phyloP scores from a whole-genome alignment of 2,797 vertebrate species.

The Melanogrammus aeglefinus region DNA sequence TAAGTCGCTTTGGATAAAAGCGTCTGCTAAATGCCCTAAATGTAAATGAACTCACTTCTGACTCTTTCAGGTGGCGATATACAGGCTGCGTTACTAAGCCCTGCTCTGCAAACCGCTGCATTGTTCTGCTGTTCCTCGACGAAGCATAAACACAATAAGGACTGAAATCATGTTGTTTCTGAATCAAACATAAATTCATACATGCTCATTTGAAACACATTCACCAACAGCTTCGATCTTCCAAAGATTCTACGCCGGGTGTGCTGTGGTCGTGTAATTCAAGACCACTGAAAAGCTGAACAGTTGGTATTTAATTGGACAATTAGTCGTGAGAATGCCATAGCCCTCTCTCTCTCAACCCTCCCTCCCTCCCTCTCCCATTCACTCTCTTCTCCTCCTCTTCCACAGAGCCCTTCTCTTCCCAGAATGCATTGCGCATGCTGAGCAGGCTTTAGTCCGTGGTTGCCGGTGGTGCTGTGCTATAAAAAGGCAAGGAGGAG shows the following conservation, averaged over 20 bases:
- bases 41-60: not conserved
- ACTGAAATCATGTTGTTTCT: not conserved
- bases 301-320: not conserved
- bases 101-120: not conserved
- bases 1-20: too few relatives aligned
- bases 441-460: constrained; percentile 78
- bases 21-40: too few relatives aligned
- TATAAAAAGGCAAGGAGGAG: constrained; percentile 68
- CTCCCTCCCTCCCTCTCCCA: constrained; percentile 26
- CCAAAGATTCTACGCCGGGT: not conserved
- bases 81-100: too few relatives aligned
- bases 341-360: not conserved
- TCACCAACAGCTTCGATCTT: not conserved
- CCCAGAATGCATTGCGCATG: constrained; percentile 71
- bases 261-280: not conserved
- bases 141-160: not conserved
- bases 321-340: not conserved
- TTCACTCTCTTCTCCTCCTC: constrained; percentile 13
- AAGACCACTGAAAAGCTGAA: not conserved
- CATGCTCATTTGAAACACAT: not conserved
- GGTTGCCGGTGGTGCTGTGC: constrained; percentile 64
- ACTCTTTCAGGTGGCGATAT: not conserved
- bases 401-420: constrained; percentile 41
- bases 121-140: not conserved
- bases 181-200: not conserved